Conservation (phyloP, 92 coral and sea anemone genomes). For the Zoanthus sociatus region DNA sequence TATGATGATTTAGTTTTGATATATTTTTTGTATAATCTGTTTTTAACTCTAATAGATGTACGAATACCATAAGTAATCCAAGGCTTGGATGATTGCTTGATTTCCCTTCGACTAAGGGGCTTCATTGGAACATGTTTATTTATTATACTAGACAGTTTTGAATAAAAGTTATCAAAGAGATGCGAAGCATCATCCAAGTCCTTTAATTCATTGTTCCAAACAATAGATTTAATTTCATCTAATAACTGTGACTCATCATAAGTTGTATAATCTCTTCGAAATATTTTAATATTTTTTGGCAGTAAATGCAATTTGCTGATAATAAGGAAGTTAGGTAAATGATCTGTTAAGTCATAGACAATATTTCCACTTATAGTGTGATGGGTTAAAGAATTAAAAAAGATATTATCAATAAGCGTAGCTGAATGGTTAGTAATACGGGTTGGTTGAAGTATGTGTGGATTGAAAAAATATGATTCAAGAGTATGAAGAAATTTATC, state of each 20-base stretch:
- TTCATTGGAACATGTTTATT: neutral
- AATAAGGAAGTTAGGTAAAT: too few relatives aligned
- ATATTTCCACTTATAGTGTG: too few relatives aligned
- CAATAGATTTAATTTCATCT: neutral
- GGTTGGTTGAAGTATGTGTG: neutral
- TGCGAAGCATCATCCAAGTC: neutral
- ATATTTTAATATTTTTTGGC: too few relatives aligned
- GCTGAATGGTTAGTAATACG: too few relatives aligned
- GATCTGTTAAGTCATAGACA: too few relatives aligned
- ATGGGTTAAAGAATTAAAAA: too few relatives aligned
- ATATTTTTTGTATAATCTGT: neutral
- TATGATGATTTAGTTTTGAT: neutral
- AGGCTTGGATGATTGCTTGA: neutral
- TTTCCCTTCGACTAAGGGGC: neutral
- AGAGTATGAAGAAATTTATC: neutral
- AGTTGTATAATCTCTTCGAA: too few relatives aligned
- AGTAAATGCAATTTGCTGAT: too few relatives aligned
- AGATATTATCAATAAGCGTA: too few relatives aligned
- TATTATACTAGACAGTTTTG: neutral
- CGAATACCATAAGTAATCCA: neutral
- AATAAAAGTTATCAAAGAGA: neutral
- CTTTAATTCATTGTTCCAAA: neutral
- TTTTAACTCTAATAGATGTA: constrained; percentile 9
- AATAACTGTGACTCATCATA: neutral
- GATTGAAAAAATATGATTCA: neutral